Percentiles rank a stretch among this genome's conserved stretches.
Conservation (phyloP, 2,888 invertebrate genomes). For the Periphyllus acericola region DNA sequence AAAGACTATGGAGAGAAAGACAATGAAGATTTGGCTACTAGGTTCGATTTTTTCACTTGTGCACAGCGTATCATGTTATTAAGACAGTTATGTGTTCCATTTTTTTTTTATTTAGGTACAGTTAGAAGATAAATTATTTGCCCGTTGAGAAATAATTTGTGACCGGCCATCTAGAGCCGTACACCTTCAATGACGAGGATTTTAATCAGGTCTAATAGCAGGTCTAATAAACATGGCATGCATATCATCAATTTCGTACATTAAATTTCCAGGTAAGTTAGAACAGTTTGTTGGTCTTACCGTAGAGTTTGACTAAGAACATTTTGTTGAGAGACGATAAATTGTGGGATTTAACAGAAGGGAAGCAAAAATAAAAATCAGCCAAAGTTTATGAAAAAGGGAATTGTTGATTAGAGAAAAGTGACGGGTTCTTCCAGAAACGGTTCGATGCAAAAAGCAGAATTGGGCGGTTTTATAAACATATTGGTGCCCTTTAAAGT, state of each 20-base stretch:
- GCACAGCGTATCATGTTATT: background rate
- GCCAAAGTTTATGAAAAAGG: conserved; percentile 82
- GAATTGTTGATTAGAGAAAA: conserved; percentile 82
- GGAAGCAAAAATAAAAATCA: conserved; percentile 70
- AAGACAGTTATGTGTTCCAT: background rate
- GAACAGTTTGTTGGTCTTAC: conserved; percentile 84
- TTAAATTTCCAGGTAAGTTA: conserved; percentile 88
- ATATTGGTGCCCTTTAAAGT: conserved; percentile 81
- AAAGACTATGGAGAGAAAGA: conserved; percentile 96
- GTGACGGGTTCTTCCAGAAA: conserved; percentile 83
- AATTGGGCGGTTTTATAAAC: conserved; percentile 80
- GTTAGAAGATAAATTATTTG: conserved; percentile 80
- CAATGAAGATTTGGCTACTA: conserved; percentile 82
- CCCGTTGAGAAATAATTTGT: conserved; percentile 84
- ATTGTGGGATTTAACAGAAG: conserved; percentile 67
- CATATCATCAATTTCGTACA: conserved; percentile 77
- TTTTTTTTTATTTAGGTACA: conserved; percentile 41
- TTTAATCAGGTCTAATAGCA: conserved; percentile 70
- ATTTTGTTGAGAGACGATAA: conserved; percentile 70
- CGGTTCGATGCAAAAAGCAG: conserved; percentile 83
- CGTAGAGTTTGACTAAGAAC: conserved; percentile 76
- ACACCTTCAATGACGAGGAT: conserved; percentile 70
- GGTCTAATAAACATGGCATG: conserved; percentile 67
- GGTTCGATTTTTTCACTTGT: conserved; percentile 71
- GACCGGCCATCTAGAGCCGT: conserved; percentile 74